Percentiles rank a stretch among this genome's conserved stretches.
phyloP scores from a whole-genome alignment of 2,888 invertebrate species.

The Neocrepidodera transversa region DNA sequence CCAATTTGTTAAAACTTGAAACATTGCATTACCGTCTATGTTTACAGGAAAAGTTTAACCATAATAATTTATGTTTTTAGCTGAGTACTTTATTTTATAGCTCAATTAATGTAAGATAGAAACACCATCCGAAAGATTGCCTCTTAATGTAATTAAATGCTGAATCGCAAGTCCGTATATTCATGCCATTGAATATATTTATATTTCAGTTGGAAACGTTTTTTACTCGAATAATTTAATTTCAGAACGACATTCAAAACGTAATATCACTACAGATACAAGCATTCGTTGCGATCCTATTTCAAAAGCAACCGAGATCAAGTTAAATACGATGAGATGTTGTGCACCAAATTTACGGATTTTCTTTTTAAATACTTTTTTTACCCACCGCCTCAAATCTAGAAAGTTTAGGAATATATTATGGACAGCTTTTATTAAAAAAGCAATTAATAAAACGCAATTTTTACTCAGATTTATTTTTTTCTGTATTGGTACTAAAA shows the following conservation, averaged over 20 bases:
- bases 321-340: neutral
- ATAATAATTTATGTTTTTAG: constrained; percentile 26
- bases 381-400: no score
- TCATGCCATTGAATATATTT: constrained; percentile 33
- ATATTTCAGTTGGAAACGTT: constrained; percentile 22
- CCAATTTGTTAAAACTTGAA: constrained; percentile 14
- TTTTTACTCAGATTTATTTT: no score
- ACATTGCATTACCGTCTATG: neutral
- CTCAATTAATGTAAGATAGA: constrained; percentile 44
- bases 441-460: no score
- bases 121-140: constrained; percentile 34
- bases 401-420: no score
- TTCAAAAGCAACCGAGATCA: neutral
- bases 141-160: constrained; percentile 44
- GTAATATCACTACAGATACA: constrained; percentile 15
- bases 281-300: neutral
- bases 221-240: constrained; percentile 19
- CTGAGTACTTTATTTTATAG: constrained; percentile 34
- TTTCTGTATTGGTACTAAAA: no score
- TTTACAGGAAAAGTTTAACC: constrained; percentile 8
- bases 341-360: neutral
- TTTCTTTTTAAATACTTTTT: no score
- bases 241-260: constrained; percentile 13
- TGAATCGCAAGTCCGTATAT: constrained; percentile 32
- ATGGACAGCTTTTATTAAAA: no score